A percentile compares a stretch with the other conserved stretches of the same genome.
phyloP scores from a whole-genome alignment of 1,140 invertebrate genomes.

The Drosophila subobscura region DNA sequence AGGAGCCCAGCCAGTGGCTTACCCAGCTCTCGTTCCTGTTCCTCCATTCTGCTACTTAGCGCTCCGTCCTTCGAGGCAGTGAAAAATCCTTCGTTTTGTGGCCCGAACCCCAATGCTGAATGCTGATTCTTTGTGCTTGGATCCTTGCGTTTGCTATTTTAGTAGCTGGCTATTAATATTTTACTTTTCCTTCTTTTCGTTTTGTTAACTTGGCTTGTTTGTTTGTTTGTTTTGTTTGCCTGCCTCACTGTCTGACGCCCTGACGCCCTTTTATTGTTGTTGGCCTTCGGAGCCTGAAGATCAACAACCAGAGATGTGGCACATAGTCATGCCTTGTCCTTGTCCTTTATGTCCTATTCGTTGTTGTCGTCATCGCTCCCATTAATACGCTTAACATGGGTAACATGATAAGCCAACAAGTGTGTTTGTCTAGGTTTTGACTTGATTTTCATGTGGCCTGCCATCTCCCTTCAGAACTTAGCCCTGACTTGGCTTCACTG shows the following conservation, averaged over 20 bases:
- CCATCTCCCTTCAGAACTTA: conserved; percentile 12
- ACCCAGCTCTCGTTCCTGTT: conserved; percentile 1
- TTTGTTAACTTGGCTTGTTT: conserved; percentile 41
- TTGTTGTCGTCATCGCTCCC: conserved; percentile 35
- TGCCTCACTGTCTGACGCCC: conserved; percentile 24
- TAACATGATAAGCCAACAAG: conserved; percentile 82
- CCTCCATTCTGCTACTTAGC: neutral
- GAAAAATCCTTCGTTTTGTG: conserved; percentile 33
- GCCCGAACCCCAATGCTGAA: neutral
- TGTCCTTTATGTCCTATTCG: conserved; percentile 15
- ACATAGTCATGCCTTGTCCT: conserved; percentile 10
- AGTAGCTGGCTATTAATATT: conserved; percentile 80
- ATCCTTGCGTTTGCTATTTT: conserved; percentile 63
- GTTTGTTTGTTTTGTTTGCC: conserved; percentile 45
- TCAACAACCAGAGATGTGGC: conserved; percentile 26
- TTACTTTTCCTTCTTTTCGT: conserved; percentile 55
- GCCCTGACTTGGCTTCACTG: conserved; percentile 49
- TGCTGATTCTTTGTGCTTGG: conserved; percentile 48
- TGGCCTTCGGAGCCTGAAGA: neutral
- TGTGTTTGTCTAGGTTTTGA: conserved; percentile 77
- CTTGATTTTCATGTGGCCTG: conserved; percentile 69
- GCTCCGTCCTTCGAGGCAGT: conserved; percentile 16
- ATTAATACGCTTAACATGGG: conserved; percentile 80
- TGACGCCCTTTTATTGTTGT: conserved; percentile 52
- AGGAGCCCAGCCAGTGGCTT: conserved; percentile 39